Conservation (phyloP, 2,888 invertebrate species). For the Drosophila koepferae region DNA sequence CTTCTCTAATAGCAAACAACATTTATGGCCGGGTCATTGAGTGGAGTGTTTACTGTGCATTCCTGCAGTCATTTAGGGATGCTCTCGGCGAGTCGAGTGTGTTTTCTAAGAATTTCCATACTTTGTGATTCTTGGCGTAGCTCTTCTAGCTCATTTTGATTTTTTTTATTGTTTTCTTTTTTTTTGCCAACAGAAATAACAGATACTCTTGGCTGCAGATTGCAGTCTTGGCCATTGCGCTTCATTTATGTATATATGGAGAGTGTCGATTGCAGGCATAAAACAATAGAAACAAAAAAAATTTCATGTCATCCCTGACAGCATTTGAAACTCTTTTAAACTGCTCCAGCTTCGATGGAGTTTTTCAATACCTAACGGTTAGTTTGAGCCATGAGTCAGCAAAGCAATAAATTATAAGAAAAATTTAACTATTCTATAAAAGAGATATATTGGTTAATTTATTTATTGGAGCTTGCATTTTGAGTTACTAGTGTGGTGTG, state of each 20-base stretch:
- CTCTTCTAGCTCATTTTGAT: constrained; percentile 16
- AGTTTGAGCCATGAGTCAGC: constrained; percentile 28
- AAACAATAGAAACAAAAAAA: constrained; percentile 37
- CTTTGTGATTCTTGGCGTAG: constrained; percentile 37
- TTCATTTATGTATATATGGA: constrained; percentile 14
- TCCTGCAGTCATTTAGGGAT: constrained; percentile 49
- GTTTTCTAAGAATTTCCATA: constrained; percentile 67
- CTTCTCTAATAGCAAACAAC: constrained; percentile 38
- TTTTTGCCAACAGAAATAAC: constrained; percentile 22
- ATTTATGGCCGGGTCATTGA: constrained; percentile 54
- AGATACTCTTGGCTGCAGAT: constrained; percentile 22
- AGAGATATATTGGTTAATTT: not conserved
- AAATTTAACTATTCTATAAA: not conserved
- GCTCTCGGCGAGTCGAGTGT: constrained; percentile 54
- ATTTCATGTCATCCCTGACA: constrained; percentile 38
- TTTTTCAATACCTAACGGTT: constrained; percentile 18
- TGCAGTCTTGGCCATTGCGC: constrained; percentile 32
- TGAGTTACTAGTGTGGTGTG: not conserved
- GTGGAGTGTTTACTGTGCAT: constrained; percentile 57
- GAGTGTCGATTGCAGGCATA: constrained; percentile 52
- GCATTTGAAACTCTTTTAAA: constrained; percentile 10
- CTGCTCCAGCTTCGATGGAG: constrained; percentile 3
- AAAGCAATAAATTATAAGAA: not conserved
- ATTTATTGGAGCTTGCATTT: no score
- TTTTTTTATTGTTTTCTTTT: not conserved